Base-by-base conservation (phyloP, 2,113 vertebrate genomes). In the Sarotherodon lohbergeri region DNA sequence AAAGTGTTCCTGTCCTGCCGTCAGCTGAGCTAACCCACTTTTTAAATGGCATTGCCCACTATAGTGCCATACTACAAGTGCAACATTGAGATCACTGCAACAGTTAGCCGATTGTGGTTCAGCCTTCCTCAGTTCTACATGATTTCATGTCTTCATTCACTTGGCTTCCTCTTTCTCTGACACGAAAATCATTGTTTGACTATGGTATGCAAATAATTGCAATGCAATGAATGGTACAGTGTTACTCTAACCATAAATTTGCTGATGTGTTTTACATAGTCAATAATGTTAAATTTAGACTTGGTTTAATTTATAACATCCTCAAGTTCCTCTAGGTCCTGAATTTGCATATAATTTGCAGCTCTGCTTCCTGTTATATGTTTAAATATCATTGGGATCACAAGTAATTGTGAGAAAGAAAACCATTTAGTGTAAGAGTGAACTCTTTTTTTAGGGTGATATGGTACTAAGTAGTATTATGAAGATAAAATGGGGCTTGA, bases 181-280 rank as follows among this genome's bases (percentile, higher is more conserved):
- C 6, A 57, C 12, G 6, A 57, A 57, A 27, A 8, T 4, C 6
- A 1, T 0, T 6, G 2, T 22, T 54, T 54, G 0, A 54, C 0
- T 22, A 54, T 54, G n/a, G n/a, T 6, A 55, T 55, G 52, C n/a
- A 55, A 55, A 55, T 22, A 55, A 52, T 52, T 52, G 9, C 17
- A 52, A 5, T 52, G 9, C 2, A 22, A 55, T 55, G 52, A 55
- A 55, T 22, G 22, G 52, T 6, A 13, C 11, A 27, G 55, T 56
- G 22, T 56, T 56, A 39, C 8, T 9, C 9, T 9, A 39, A 39
- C 9, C 36, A 39, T 9, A 39, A 9, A 9, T 39, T 39, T 39
- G 36, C 9, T 36, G 36, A 39, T 39, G 36, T 39, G 8, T 39
- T 36, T 36, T 39, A 27, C 54, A 56, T 27, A 24, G 2, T 3